A percentile compares a stretch with the other conserved stretches of the same genome.
Conservation (phyloP, 2,888 invertebrate genomes). For the Drosophila sordidula region DNA sequence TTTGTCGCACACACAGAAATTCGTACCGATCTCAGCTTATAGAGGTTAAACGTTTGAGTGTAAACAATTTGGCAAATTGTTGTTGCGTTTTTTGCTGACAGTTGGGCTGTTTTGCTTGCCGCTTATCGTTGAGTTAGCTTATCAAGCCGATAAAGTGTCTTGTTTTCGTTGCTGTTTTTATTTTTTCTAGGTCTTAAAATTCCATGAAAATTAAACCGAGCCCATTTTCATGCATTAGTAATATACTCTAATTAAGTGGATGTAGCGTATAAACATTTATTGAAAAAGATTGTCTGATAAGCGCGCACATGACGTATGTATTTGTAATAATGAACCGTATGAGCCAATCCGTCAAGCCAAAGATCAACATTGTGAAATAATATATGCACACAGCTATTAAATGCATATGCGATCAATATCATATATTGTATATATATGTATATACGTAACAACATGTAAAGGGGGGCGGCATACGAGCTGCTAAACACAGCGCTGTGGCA, state of each 20-base stretch:
- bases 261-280: not conserved
- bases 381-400: conserved; percentile 34
- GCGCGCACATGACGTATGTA: conserved; percentile 14
- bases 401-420: conserved; percentile 17
- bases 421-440: not conserved
- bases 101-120: conserved; percentile 2
- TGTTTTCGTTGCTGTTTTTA: not conserved
- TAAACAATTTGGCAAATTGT: conserved; percentile 27
- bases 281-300: conserved; percentile 14
- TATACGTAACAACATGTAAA: conserved; percentile 9
- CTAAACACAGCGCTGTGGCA: not conserved
- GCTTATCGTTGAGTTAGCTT: conserved; percentile 34
- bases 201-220: conserved; percentile 2
- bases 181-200: not conserved
- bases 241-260: not conserved
- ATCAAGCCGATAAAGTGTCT: conserved; percentile 29
- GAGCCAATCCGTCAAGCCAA: conserved; percentile 32
- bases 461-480: not conserved
- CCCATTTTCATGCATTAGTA: conserved; percentile 5
- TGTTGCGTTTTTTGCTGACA: not conserved
- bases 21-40: not conserved
- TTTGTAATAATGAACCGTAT: conserved; percentile 11
- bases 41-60: conserved; percentile 18
- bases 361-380: conserved; percentile 33
- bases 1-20: conserved; percentile 1